Base-by-base conservation (phyloP, 1,140 invertebrate species). In the Heterodera carotae region DNA sequence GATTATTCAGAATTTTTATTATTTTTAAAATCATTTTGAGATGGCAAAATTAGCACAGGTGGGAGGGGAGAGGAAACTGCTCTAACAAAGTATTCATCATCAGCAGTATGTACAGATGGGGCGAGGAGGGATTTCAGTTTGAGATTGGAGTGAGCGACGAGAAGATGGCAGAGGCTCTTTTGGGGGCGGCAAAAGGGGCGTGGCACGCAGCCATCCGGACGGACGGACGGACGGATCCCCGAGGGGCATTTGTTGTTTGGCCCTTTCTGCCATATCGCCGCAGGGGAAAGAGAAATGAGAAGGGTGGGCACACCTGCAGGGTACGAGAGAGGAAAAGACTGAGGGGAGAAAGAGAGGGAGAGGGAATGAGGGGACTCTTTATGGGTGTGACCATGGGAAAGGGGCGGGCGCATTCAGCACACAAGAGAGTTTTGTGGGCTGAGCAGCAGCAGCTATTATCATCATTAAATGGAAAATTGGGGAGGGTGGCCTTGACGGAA, bases 401-500 rank as follows among this genome's bases (percentile, higher is more conserved):
- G 48, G 18, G 48, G 48, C 18, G 48, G 48, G 18, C 48, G 39
- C 6, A 43, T 22, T 53, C 48, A 22, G 48, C 48, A 53, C 12
- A 43, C 6, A 22, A 22, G 48, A 53, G 48, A 53, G 48, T 53
- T 53, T 53, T 53, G 48, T 53, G 48, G 48, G 48, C 15, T 22
- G 48, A 18, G 48, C 48, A 53, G 48, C 48, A 22, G 48, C 39
- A 53, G 48, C 48, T 53, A 53, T 53, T 53, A 53, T 53, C 48
- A 53, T 53, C 48, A 53, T 53, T 53, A 53, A 53, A 53, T 53
- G 48, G 48, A 22, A 39, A 53, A 53, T 53, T 53, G 48, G 48
- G 48, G 48, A 53, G 48, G 18, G 48, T 53, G 48, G 48, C 48
- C 48, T 53, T 53, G 48, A 53, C 48, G 48, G 48, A 53, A 53